Evolutionary conservation across 2,888 invertebrate genomes (phyloP), one percentile per base, ranked within the genome.

Genomic region (Eristalis intricaria): DNA sequence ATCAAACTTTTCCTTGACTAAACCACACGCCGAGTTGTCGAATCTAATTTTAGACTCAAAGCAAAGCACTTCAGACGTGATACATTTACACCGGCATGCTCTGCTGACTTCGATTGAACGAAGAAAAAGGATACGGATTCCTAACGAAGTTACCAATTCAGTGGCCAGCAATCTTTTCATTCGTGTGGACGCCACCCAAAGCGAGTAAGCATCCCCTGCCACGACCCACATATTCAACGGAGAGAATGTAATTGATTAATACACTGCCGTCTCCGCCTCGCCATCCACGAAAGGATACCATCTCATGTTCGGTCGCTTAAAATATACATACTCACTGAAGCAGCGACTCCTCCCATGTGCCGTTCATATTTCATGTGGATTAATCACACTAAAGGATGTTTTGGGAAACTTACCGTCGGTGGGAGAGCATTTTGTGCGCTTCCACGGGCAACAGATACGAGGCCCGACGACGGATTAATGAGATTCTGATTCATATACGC

Each of bases 211-310:
- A 56, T 40, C 70, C 26, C 58, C 58, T 1, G 58, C 43, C 61
- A 29, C 19, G 76, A 85, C 84, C 84, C 75, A 85, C 56, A 85
- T 85, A 85, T 76, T 85, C 80, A 85, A 0, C 71, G 71, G 80
- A 81, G 80, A 58, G 80, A 43, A 85, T n/a, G 22, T 64, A 85
- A 85, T 85, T 81, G 63, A 23, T 76, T 50, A 60, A 58, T 68
- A 64, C 43, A 23, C 68, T 29, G 61, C n/a, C 29, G n/a, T 23
- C 23, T 29, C 13, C 40, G 70, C 23, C 32, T 40, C 65, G n/a
- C 7, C 43, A 26, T 56, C n/a, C 7, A 19, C 29, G 38, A 22
- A 38, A 76, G 58, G 65, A 60, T 11, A 73, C 68, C 63, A 61
- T 73, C 68, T 69, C 19, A 58, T 83, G 61, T 61, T 77, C 73